Evolutionary conservation across 2,888 invertebrate species (phyloP).

Genomic region (Callosobruchus maculatus): DNA sequence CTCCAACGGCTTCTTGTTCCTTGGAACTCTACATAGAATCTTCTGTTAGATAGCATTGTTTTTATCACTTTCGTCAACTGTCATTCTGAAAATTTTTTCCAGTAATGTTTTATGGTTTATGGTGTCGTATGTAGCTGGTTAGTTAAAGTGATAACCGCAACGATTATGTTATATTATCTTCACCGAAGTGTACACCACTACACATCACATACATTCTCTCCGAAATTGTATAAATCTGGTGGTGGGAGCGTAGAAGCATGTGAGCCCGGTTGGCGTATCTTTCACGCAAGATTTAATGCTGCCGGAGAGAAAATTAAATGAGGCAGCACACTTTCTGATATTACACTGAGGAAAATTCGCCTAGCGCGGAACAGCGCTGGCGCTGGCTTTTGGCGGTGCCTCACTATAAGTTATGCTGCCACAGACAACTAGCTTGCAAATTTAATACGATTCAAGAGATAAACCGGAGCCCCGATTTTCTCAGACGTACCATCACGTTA

Average conservation of each 20-base stretch:
- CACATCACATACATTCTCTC: not conserved
- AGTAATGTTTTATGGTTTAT: too few relatives aligned
- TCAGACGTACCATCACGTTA: not conserved
- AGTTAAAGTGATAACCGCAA: too few relatives aligned
- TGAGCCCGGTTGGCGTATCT: not conserved
- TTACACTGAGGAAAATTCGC: not conserved
- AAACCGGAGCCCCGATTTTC: not conserved
- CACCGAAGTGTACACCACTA: not conserved
- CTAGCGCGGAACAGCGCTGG: not conserved
- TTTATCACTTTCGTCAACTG: too few relatives aligned
- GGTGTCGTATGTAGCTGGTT: too few relatives aligned
- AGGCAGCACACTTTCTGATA: not conserved
- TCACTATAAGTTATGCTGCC: not conserved
- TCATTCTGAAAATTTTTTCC: too few relatives aligned
- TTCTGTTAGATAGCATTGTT: too few relatives aligned
- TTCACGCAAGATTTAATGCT: not conserved
- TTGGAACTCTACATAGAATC: too few relatives aligned
- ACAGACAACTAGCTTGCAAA: not conserved
- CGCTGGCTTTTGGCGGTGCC: not conserved
- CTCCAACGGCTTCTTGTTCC: too few relatives aligned
- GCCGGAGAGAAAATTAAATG: not conserved
- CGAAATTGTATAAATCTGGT: not conserved
- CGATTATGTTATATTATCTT: not conserved
- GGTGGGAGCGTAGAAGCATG: not conserved
- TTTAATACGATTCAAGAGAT: not conserved